Percentiles rank a stretch among this genome's conserved stretches.
Evolutionary conservation across 2,797 vertebrate genomes (phyloP).

Genomic region (Mormyrus proboscirostris): DNA sequence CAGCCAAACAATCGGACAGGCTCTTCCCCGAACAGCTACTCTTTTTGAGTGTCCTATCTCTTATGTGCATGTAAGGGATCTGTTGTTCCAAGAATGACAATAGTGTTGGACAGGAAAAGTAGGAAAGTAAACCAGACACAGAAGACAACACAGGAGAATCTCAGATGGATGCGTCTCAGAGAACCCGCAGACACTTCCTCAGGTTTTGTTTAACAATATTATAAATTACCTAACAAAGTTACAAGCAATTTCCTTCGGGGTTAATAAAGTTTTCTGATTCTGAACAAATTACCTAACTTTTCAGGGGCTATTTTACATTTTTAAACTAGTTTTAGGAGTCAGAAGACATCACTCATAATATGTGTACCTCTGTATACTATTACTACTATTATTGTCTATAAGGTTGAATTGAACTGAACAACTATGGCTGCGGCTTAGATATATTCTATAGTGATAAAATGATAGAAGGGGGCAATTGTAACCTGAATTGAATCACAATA

Average conservation of each 20-base stretch:
- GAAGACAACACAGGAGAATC: not conserved
- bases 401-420: not conserved
- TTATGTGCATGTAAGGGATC: not conserved
- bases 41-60: not conserved
- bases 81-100: not conserved
- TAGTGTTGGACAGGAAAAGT: not conserved
- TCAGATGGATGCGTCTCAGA: not conserved
- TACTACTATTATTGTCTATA: too few relatives aligned
- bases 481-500: not conserved
- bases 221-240: not conserved
- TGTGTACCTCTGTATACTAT: not conserved
- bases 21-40: slow-evolving; percentile 22
- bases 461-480: not conserved
- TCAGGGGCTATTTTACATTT: not conserved
- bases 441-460: not conserved
- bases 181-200: not conserved
- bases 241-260: too few relatives aligned
- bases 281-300: not conserved
- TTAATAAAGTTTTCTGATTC: too few relatives aligned
- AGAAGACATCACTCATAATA: not conserved
- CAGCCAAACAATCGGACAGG: too few relatives aligned
- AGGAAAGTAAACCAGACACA: not conserved
- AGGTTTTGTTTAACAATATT: not conserved
- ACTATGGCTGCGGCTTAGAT: not conserved
- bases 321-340: not conserved